Percentiles rank a stretch among this genome's conserved stretches.
These are phyloP conservation scores for Hymenochirus boettgeri DNA, from an alignment of 2,113 vertebrate genomes.

Conservation along the genomic window DNA sequence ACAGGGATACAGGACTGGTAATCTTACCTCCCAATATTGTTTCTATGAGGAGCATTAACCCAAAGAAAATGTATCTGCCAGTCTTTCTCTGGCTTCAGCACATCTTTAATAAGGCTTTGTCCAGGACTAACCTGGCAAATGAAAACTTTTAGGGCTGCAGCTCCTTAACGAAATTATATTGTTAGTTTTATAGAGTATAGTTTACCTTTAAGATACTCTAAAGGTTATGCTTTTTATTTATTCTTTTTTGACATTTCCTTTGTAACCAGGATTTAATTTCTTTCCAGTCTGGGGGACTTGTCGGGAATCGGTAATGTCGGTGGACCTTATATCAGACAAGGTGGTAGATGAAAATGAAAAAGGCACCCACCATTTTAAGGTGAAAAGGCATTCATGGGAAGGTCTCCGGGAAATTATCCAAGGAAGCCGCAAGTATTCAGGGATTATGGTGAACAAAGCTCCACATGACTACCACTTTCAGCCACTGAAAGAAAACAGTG, in stretches of 20 bases:
- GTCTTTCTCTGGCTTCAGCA: too few species aligned
- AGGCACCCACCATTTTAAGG: constrained; percentile 72
- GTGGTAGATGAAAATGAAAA: constrained; percentile 77
- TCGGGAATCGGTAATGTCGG: constrained; percentile 72
- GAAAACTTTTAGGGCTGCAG: too few species aligned
- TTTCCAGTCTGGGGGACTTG: constrained; percentile 53
- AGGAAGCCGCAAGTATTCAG: constrained; percentile 87
- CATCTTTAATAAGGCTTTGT: too few species aligned
- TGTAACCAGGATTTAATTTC: neutral
- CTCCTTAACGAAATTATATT: too few species aligned
- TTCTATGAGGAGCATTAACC: too few species aligned
- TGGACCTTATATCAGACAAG: constrained; percentile 67
- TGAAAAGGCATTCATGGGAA: constrained; percentile 89
- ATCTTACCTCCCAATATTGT: too few species aligned
- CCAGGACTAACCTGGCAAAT: too few species aligned
- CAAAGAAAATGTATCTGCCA: too few species aligned
- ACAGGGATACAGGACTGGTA: too few species aligned
- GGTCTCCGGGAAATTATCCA: constrained; percentile 86
- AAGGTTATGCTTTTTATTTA: too few species aligned
- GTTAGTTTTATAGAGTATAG: too few species aligned
- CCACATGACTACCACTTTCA: constrained; percentile 93
- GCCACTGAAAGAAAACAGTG: constrained; percentile 76
- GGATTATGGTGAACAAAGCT: constrained; percentile 84
- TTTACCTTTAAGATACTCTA: too few species aligned
- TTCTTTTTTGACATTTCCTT: neutral